Evolutionary conservation across 2,888 invertebrate genomes (phyloP).

Genomic region (Acanthococcus lagerstroemiae): DNA sequence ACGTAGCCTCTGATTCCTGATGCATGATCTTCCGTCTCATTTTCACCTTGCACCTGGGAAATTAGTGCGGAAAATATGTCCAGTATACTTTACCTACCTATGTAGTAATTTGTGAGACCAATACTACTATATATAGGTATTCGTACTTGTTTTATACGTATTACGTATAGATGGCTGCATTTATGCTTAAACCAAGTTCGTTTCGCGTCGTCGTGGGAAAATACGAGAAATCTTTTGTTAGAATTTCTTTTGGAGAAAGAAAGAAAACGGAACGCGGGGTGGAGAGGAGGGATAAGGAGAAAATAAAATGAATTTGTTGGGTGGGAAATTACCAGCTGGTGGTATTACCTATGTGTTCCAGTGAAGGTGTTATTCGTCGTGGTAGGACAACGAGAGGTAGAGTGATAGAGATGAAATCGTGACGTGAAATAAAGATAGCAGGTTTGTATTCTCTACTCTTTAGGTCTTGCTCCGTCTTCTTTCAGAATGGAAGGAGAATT

Average conservation of each 20-base stretch:
- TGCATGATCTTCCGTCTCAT: too few relatives aligned
- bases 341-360: not conserved
- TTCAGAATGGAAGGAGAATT: not conserved
- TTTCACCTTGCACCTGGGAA: too few relatives aligned
- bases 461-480: too few relatives aligned
- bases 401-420: not conserved
- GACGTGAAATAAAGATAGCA: slow-evolving; percentile 2
- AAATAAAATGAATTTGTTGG: not conserved
- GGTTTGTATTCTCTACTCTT: too few relatives aligned
- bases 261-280: too few relatives aligned
- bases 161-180: not conserved
- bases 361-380: not conserved
- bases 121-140: too few relatives aligned
- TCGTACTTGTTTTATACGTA: not conserved
- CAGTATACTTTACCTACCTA: too few relatives aligned
- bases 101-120: too few relatives aligned
- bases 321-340: not conserved
- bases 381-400: not conserved
- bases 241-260: too few relatives aligned
- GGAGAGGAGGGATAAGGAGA: not conserved
- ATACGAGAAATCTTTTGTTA: not conserved
- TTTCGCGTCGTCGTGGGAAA: not conserved
- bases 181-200: not conserved
- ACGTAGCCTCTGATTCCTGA: too few relatives aligned
- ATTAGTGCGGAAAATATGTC: too few relatives aligned